Evolutionary conservation across 2,113 vertebrate genomes (phyloP).

Genomic region (Xenopus tropicalis): DNA sequence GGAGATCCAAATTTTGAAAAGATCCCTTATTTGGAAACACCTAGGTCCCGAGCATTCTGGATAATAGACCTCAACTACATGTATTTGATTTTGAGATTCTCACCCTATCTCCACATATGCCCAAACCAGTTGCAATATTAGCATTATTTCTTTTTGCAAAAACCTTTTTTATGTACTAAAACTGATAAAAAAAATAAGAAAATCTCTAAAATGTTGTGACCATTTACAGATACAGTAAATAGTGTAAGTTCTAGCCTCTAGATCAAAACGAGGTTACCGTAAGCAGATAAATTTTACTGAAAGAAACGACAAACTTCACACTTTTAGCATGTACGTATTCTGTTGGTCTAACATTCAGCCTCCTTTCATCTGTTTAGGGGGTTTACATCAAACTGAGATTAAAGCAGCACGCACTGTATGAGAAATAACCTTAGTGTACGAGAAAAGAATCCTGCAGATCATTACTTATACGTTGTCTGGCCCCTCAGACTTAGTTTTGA

Average conservation of each 20-base stretch:
- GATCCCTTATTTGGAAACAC: too few relatives aligned
- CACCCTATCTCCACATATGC: too few relatives aligned
- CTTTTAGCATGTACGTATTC: conserved; percentile 21
- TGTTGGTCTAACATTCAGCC: conserved; percentile 27
- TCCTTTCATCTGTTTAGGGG: conserved; percentile 41
- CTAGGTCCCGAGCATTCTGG: too few relatives aligned
- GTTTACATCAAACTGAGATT: conserved; percentile 28
- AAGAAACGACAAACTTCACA: conserved; percentile 17
- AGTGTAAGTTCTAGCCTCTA: background rate
- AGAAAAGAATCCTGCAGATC: conserved; percentile 31
- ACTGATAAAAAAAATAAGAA: too few relatives aligned
- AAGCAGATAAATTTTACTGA: conserved; percentile 21
- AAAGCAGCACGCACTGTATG: conserved; percentile 33
- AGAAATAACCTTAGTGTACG: conserved; percentile 34
- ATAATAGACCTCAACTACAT: too few relatives aligned
- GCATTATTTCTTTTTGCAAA: too few relatives aligned
- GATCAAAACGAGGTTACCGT: conserved; percentile 5
- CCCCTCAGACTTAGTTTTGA: conserved; percentile 36
- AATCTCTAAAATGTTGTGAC: too few relatives aligned
- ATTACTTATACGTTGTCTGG: conserved; percentile 21
- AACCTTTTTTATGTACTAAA: too few relatives aligned
- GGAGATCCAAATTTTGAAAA: too few relatives aligned
- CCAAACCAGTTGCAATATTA: too few relatives aligned
- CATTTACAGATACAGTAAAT: too few relatives aligned
- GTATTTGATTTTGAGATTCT: too few relatives aligned